Evolutionary conservation across 2,113 vertebrate genomes (phyloP).

Genomic region (Pseudorhombus dupliciocellatus): DNA sequence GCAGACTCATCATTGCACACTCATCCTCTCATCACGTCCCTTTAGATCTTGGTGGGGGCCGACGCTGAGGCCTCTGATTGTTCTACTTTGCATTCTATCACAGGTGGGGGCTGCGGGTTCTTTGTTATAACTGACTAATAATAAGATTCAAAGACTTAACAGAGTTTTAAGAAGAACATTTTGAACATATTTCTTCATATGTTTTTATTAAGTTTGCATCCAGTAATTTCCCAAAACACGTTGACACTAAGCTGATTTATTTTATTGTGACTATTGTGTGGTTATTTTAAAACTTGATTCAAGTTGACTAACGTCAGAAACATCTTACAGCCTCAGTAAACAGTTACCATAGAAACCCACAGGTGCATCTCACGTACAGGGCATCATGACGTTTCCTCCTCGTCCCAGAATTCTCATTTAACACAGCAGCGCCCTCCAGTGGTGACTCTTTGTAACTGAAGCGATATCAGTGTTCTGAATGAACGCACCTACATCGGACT

Average conservation of each 20-base stretch:
- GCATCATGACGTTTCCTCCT: conserved; percentile 6
- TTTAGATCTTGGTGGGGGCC: conserved; percentile 29
- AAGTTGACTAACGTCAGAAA: not conserved
- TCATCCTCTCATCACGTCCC: conserved; percentile 54
- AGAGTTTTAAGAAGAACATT: not conserved
- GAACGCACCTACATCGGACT: not conserved
- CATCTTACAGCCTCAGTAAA: not conserved
- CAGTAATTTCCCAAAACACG: not conserved
- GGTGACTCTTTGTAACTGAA: conserved; percentile 50
- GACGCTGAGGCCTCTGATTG: conserved; percentile 10
- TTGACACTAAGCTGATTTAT: not conserved
- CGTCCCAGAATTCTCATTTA: conserved; percentile 3
- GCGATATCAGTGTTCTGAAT: not conserved
- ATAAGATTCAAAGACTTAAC: not conserved
- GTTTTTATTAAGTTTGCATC: too few relatives aligned
- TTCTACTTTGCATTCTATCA: not conserved
- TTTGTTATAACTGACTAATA: not conserved
- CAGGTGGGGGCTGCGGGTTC: not conserved
- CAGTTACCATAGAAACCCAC: not conserved
- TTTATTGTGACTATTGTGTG: not conserved
- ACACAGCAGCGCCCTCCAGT: conserved; percentile 64
- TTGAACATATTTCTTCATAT: not conserved
- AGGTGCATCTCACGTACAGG: not conserved
- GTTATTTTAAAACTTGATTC: not conserved
- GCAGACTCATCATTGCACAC: conserved; percentile 18